A percentile compares a stretch with the other conserved stretches of the same genome.
Conservation (phyloP, 2,797 vertebrate species). For the Chaetophractus vellerosus region DNA sequence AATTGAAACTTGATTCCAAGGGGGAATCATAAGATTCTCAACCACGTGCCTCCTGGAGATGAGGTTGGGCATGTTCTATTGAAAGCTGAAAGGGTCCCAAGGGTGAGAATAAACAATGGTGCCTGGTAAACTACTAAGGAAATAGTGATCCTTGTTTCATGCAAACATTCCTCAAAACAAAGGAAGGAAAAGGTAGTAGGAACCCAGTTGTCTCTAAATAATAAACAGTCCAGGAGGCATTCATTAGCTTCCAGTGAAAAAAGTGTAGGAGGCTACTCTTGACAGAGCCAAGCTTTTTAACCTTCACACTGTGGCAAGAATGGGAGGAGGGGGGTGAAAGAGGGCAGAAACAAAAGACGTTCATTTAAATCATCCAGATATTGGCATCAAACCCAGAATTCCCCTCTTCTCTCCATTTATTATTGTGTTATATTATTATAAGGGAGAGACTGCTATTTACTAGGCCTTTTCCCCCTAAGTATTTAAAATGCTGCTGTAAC, state of each 20-base stretch:
- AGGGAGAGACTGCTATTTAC: constrained; percentile 71
- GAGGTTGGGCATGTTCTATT: neutral
- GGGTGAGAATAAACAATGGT: neutral
- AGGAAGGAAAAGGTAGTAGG: neutral
- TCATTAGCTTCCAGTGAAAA: neutral
- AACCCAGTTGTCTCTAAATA: neutral
- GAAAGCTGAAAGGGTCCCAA: neutral
- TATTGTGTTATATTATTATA: constrained; percentile 83
- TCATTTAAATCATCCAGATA: constrained; percentile 80
- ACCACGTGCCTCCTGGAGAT: neutral
- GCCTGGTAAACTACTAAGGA: neutral
- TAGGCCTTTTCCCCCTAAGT: constrained; percentile 36
- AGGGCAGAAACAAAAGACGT: constrained; percentile 49
- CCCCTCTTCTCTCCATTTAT: constrained; percentile 69
- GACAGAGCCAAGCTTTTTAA: neutral
- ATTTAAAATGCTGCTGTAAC: constrained; percentile 89
- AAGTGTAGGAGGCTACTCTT: neutral
- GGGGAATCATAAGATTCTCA: neutral
- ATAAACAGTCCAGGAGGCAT: constrained; percentile 3
- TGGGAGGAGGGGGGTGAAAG: neutral
- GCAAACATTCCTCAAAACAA: constrained; percentile 31
- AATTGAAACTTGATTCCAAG: neutral
- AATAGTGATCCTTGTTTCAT: neutral
- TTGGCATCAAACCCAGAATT: constrained; percentile 70
- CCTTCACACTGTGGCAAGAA: constrained; percentile 51